Percentiles rank a stretch among this genome's conserved stretches.
These are phyloP conservation scores for Psittacula echo DNA, from an alignment of 2,797 vertebrate species.

Conservation along the genomic window DNA sequence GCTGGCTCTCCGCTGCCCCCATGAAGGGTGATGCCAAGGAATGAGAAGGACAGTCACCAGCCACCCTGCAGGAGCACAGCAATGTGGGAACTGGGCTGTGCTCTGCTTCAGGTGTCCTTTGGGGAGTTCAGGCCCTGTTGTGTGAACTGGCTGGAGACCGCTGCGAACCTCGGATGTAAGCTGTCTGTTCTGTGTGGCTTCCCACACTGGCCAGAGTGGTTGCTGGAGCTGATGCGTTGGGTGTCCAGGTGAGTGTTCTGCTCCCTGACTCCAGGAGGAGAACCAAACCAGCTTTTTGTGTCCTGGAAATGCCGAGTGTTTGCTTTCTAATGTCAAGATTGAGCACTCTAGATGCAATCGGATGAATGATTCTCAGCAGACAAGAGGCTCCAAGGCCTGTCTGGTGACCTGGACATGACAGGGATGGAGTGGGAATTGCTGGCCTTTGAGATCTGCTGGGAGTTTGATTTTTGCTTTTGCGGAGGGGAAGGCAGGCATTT, in stretches of 20 bases:
- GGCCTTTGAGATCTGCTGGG: background rate
- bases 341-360: background rate
- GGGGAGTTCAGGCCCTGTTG: background rate
- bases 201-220: background rate
- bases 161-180: fast-evolving
- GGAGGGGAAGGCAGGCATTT: background rate
- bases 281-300: background rate
- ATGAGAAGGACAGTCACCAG: fast-evolving
- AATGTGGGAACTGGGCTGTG: fast-evolving
- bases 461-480: background rate
- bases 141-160: fast-evolving
- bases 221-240: background rate
- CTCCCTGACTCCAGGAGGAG: background rate
- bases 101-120: fast-evolving
- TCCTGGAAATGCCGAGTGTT: background rate
- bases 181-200: too few relatives aligned
- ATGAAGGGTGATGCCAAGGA: fast-evolving
- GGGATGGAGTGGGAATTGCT: slow-evolving; percentile 3
- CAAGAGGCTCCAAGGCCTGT: background rate
- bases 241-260: fast-evolving
- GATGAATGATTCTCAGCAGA: background rate
- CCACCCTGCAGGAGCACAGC: fast-evolving
- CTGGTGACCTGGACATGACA: background rate
- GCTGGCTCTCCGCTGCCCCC: background rate
- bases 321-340: background rate